phyloP scores from a whole-genome alignment of 2,888 invertebrate genomes.

The Ellobium chinense region DNA sequence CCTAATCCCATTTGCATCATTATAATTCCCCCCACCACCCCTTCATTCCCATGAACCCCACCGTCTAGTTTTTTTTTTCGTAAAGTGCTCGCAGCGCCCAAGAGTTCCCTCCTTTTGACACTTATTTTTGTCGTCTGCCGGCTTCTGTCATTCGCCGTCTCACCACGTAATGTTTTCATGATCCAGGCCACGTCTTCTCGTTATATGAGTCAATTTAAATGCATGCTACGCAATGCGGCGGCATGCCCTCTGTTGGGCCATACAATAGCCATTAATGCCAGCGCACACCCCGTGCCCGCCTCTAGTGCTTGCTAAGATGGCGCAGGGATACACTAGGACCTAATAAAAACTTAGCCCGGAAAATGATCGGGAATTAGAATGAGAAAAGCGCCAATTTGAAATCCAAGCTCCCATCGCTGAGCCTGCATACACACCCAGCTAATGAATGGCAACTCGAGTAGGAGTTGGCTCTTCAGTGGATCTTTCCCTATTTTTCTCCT shows the following conservation, averaged over 20 bases:
- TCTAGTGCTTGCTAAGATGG: slow-evolving; percentile 41
- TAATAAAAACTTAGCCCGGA: slow-evolving; percentile 31
- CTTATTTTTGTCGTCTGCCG: slow-evolving; percentile 10
- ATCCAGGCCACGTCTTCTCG: not conserved
- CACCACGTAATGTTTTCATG: not conserved
- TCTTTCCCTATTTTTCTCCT: too few species aligned
- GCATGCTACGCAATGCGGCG: slow-evolving; percentile 25
- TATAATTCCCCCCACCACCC: too few species aligned
- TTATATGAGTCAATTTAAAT: not conserved
- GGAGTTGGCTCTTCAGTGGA: too few species aligned
- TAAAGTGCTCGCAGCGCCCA: too few species aligned
- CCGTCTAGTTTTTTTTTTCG: too few species aligned
- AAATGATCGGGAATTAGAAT: slow-evolving; percentile 34
- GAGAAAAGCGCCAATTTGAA: slow-evolving; percentile 36
- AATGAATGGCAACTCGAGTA: too few species aligned
- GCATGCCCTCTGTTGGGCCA: slow-evolving; percentile 17
- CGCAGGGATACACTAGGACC: slow-evolving; percentile 26
- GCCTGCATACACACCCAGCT: slow-evolving; percentile 23
- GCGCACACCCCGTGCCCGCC: slow-evolving; percentile 4
- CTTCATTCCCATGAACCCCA: too few species aligned
- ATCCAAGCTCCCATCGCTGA: slow-evolving; percentile 21
- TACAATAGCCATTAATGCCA: slow-evolving; percentile 26
- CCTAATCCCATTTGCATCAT: too few species aligned
- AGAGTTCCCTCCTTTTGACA: not conserved
- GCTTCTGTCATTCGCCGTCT: not conserved